phyloP scores from a whole-genome alignment of 2,888 invertebrate genomes.

The Caenorhabditis drosophilae region DNA sequence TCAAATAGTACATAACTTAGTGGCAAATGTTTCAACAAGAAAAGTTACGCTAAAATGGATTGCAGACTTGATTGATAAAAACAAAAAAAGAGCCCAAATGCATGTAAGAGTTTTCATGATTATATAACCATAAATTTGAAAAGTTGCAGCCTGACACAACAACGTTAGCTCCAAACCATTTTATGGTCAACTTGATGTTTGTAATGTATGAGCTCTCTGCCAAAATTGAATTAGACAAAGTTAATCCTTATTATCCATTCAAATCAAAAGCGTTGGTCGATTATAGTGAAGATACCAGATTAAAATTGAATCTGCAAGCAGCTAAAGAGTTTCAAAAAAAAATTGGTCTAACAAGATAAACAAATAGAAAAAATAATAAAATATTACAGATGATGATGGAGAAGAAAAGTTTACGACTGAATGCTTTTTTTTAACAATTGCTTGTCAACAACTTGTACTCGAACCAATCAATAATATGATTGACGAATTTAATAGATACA shows the following conservation, averaged over 20 bases:
- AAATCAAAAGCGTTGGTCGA: slow-evolving; percentile 75
- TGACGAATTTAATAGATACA: slow-evolving; percentile 38
- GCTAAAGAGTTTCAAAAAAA: slow-evolving; percentile 72
- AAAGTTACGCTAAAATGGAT: slow-evolving; percentile 82
- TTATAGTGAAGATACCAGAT: slow-evolving; percentile 76
- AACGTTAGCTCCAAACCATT: slow-evolving; percentile 80
- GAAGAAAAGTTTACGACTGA: slow-evolving; percentile 88
- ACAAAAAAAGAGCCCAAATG: slow-evolving; percentile 86
- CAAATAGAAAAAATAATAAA: not conserved
- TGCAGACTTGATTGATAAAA: slow-evolving; percentile 79
- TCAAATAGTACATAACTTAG: slow-evolving; percentile 82
- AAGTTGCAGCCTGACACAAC: slow-evolving; percentile 76
- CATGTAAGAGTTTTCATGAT: slow-evolving; percentile 71
- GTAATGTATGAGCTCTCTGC: slow-evolving; percentile 87
- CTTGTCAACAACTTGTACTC: slow-evolving; percentile 89
- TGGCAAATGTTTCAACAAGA: slow-evolving; percentile 82
- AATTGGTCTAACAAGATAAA: slow-evolving; percentile 11
- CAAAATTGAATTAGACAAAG: slow-evolving; percentile 84
- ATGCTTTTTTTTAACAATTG: slow-evolving; percentile 94
- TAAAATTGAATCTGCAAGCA: slow-evolving; percentile 84
- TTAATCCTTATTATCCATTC: slow-evolving; percentile 87
- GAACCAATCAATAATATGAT: slow-evolving; percentile 78
- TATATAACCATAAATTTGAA: not conserved
- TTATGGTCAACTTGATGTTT: slow-evolving; percentile 89
- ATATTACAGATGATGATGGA: slow-evolving; percentile 3